phyloP scores from a whole-genome alignment of 2,797 vertebrate species.

The Lemur catta region DNA sequence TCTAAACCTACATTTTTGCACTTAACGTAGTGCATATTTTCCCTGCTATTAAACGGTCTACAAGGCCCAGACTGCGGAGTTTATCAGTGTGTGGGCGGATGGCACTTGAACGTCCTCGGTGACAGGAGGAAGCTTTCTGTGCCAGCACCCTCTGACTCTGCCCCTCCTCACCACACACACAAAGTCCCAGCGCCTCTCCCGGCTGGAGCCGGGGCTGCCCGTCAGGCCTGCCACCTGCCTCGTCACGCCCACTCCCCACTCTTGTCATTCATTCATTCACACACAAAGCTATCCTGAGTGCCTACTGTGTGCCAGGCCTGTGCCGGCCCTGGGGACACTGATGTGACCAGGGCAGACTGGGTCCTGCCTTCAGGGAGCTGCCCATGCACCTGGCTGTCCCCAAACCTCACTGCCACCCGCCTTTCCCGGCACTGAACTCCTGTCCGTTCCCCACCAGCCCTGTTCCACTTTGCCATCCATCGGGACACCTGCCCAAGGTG shows the following conservation, averaged over 20 bases:
- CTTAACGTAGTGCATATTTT: neutral
- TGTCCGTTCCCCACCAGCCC: neutral
- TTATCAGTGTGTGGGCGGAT: accelerated
- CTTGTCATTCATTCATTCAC: neutral
- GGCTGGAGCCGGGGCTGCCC: no score
- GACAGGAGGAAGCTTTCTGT: neutral
- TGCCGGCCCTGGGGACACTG: neutral
- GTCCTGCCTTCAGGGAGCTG: neutral
- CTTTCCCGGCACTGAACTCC: accelerated
- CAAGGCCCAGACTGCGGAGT: neutral
- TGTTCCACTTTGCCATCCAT: neutral
- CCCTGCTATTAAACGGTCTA: neutral
- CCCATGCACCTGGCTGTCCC: neutral
- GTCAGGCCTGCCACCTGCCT: neutral
- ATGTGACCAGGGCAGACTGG: neutral
- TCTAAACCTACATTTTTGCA: neutral
- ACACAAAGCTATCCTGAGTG: neutral
- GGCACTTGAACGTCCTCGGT: neutral
- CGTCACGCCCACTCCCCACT: neutral
- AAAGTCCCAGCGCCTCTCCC: neutral
- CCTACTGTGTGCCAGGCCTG: neutral
- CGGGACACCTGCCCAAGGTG: neutral
- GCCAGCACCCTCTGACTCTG: neutral
- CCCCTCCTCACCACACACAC: neutral
- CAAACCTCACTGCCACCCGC: neutral